Percentiles rank a stretch among this genome's conserved stretches.
phyloP scores from a whole-genome alignment of 2,113 vertebrate genomes.

The Felis catus region DNA sequence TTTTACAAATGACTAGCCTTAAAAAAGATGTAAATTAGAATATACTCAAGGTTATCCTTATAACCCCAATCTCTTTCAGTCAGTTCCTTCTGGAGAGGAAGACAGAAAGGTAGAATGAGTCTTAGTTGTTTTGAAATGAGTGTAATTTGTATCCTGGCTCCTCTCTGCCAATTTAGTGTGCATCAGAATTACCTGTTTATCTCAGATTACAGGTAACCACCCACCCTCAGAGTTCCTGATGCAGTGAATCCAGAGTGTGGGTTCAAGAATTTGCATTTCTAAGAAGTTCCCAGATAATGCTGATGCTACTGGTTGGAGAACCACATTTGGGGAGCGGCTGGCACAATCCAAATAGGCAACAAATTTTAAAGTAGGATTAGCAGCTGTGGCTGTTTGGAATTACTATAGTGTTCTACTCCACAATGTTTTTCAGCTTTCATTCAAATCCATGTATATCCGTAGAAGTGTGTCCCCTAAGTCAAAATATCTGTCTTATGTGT shows the following conservation, averaged over 20 bases:
- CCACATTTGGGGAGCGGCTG: neutral
- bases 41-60: neutral
- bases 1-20: slow-evolving; percentile 5
- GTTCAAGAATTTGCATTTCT: neutral
- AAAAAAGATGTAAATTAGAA: neutral
- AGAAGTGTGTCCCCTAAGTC: neutral
- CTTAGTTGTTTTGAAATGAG: neutral
- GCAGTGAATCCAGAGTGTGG: neutral
- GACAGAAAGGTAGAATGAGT: neutral
- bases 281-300: neutral
- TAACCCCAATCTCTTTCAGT: neutral
- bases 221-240: neutral
- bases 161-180: neutral
- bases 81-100: neutral
- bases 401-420: neutral
- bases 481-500: neutral
- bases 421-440: neutral
- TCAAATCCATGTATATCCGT: neutral
- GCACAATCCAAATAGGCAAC: neutral
- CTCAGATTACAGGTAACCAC: neutral
- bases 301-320: neutral
- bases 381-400: neutral
- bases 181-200: neutral
- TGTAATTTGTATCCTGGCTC: neutral
- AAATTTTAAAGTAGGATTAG: neutral